phyloP scores from a whole-genome alignment of 2,888 invertebrate genomes.

The Amphipoea oculea region DNA sequence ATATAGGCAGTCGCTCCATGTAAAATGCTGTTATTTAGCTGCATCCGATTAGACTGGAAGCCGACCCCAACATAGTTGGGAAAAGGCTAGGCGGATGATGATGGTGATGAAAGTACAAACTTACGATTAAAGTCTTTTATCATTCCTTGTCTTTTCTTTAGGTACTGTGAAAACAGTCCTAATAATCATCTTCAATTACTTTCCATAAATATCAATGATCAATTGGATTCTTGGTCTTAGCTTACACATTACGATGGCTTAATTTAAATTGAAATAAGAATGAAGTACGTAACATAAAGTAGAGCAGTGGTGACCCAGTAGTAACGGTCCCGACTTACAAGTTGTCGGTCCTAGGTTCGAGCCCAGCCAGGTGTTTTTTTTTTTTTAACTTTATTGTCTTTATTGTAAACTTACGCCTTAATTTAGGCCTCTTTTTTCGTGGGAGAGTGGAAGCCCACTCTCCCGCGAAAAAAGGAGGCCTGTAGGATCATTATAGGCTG shows the following conservation, averaged over 20 bases:
- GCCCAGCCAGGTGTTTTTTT: neutral
- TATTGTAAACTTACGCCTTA: no score
- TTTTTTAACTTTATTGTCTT: neutral
- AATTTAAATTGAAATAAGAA: neutral
- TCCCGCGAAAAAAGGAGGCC: no score
- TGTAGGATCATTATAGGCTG: no score
- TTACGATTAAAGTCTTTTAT: neutral
- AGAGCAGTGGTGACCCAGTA: neutral
- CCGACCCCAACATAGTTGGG: neutral
- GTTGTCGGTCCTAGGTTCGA: neutral
- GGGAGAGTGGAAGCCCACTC: no score
- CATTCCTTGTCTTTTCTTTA: neutral
- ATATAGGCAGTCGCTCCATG: neutral
- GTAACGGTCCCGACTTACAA: neutral
- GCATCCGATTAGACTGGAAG: neutral
- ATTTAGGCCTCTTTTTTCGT: no score
- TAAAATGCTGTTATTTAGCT: neutral
- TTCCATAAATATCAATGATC: neutral
- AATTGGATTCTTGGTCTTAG: neutral
- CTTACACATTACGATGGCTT: neutral
- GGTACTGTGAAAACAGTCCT: neutral
- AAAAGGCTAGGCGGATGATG: neutral
- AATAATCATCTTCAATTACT: neutral
- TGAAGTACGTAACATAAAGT: neutral
- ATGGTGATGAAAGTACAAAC: conserved; percentile 6